phyloP scores from a whole-genome alignment of 2,797 vertebrate genomes.

The Falco naumanni region DNA sequence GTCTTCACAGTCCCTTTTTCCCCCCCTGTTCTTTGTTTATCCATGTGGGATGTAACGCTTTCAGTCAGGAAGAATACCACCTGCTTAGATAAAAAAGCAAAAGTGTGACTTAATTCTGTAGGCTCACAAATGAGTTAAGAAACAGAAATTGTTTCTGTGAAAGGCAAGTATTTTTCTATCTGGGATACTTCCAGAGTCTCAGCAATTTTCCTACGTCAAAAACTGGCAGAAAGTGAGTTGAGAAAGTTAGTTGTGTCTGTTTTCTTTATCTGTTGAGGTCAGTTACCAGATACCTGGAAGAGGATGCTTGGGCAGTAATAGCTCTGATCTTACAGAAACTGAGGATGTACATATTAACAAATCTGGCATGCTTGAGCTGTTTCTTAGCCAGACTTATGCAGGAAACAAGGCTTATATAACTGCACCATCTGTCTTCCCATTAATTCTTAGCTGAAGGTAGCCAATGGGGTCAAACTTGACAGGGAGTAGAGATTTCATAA shows the following conservation, averaged over 20 bases:
- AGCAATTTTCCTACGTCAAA: background rate
- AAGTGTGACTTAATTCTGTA: background rate
- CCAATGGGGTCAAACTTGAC: background rate
- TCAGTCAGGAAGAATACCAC: background rate
- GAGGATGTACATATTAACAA: background rate
- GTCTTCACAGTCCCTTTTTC: background rate
- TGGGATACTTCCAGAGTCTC: background rate
- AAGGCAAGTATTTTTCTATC: background rate
- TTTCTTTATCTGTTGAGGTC: background rate
- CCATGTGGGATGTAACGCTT: background rate
- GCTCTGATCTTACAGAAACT: background rate
- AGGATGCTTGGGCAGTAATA: background rate
- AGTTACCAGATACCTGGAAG: background rate
- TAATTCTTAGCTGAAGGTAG: slow-evolving; percentile 12
- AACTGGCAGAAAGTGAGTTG: background rate
- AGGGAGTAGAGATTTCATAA: background rate
- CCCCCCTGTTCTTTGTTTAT: background rate
- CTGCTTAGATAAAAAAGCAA: background rate
- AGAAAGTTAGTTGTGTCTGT: background rate
- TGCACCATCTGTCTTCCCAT: slow-evolving; percentile 55
- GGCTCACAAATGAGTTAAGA: background rate
- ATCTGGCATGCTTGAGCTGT: slow-evolving; percentile 8
- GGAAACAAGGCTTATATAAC: slow-evolving; percentile 46
- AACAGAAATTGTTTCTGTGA: background rate
- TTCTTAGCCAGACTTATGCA: slow-evolving; percentile 33